Conservation (phyloP, 2,113 vertebrate genomes). For the Tyto alba region DNA sequence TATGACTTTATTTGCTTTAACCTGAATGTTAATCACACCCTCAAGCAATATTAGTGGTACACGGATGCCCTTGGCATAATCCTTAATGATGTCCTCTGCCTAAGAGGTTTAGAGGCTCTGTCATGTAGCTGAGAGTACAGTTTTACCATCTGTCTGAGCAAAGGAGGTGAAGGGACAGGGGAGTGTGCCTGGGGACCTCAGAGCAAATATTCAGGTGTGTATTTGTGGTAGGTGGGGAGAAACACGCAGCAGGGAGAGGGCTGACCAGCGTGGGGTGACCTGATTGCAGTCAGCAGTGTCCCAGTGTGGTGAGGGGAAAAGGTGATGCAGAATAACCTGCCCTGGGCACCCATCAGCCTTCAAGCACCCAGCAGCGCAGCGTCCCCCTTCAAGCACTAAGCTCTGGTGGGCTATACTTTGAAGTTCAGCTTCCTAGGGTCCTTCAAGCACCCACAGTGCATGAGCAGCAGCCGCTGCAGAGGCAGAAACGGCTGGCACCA, state of each 20-base stretch:
- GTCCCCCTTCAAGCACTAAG: not conserved
- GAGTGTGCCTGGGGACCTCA: not conserved
- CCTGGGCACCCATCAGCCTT: not conserved
- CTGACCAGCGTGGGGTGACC: not conserved
- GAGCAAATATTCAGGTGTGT: not conserved
- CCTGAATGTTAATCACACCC: not conserved
- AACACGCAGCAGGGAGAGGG: not conserved
- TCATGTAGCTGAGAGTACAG: not conserved
- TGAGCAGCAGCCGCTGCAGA: rapidly evolving
- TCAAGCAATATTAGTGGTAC: not conserved
- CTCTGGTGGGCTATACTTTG: not conserved
- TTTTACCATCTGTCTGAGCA: not conserved
- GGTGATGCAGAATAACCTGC: not conserved
- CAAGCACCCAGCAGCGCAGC: too few species aligned
- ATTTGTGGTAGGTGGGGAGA: not conserved
- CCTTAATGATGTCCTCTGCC: not conserved
- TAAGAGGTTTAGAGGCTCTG: not conserved
- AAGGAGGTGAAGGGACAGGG: rapidly evolving
- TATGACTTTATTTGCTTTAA: not conserved
- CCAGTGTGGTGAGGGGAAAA: not conserved
- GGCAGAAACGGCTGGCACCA: not conserved
- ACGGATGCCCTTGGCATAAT: not conserved
- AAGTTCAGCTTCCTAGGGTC: not conserved
- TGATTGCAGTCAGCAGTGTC: not conserved
- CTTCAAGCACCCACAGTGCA: not conserved